A percentile compares a stretch with the other conserved stretches of the same genome.
phyloP scores from a whole-genome alignment of 37 sponge, comb jelly and placozoan genomes.

The Crambe crambe region DNA sequence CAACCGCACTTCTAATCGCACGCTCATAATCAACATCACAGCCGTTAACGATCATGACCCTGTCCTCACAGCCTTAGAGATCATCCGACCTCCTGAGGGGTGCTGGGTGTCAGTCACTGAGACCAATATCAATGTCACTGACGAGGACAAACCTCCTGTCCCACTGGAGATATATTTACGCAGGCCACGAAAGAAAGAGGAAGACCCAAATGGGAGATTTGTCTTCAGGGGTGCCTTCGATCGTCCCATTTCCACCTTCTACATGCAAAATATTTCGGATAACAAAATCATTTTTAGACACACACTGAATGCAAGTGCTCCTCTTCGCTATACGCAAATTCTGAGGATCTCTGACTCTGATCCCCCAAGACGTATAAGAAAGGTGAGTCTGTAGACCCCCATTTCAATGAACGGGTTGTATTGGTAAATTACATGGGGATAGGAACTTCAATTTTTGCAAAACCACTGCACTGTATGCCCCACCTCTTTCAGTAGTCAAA shows the following conservation, averaged over 20 bases:
- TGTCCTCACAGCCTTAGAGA: neutral
- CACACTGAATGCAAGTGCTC: neutral
- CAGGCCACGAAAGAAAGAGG: neutral
- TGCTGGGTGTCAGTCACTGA: slow-evolving; percentile 20
- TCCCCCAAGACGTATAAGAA: neutral
- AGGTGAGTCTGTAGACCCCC: slow-evolving; percentile 4
- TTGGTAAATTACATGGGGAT: too few species aligned
- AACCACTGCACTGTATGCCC: too few species aligned
- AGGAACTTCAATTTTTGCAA: too few species aligned
- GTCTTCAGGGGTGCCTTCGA: neutral
- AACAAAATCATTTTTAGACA: slow-evolving; percentile 14
- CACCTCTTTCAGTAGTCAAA: too few species aligned
- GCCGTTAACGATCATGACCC: slow-evolving; percentile 53
- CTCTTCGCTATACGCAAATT: neutral
- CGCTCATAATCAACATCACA: slow-evolving; percentile 8
- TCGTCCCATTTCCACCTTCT: neutral
- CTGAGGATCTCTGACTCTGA: neutral
- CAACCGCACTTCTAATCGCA: neutral
- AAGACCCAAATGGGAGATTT: slow-evolving; percentile 18
- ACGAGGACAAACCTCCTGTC: slow-evolving; percentile 34
- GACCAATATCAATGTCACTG: slow-evolving; percentile 16
- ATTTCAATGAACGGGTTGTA: too few species aligned
- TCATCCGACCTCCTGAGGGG: slow-evolving; percentile 40
- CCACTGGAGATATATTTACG: slow-evolving; percentile 11
- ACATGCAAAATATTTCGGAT: slow-evolving; percentile 5